Conservation (phyloP, 2,113 vertebrate genomes). For the Ciconia stormi region DNA sequence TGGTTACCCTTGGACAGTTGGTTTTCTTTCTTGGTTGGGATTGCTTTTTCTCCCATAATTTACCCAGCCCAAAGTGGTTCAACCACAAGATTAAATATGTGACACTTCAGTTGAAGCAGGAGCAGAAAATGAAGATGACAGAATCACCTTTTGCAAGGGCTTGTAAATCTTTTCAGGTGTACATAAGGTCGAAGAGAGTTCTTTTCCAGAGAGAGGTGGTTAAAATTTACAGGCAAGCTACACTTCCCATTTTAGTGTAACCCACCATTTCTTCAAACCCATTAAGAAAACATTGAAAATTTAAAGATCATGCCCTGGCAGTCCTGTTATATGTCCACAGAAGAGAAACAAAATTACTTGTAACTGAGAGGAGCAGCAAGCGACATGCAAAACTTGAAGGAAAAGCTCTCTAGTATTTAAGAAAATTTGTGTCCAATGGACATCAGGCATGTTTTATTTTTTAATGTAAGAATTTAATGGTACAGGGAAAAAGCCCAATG, state of each 20-base stretch:
- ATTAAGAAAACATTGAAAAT: neutral
- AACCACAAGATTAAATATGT: neutral
- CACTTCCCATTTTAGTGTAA: neutral
- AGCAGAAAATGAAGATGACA: neutral
- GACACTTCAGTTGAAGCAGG: neutral
- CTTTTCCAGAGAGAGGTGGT: neutral
- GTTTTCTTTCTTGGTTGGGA: neutral
- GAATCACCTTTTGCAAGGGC: neutral
- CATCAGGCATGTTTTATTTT: neutral
- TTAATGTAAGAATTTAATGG: neutral
- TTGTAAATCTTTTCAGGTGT: neutral
- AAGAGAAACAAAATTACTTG: neutral
- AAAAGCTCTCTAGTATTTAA: neutral
- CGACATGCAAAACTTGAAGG: neutral
- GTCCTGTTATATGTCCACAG: neutral
- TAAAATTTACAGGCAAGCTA: neutral
- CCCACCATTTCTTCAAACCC: neutral
- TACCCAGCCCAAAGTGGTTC: neutral
- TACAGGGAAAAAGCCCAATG: accelerated
- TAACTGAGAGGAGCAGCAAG: neutral
- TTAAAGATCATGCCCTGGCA: neutral
- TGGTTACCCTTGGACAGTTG: neutral
- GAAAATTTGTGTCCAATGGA: neutral
- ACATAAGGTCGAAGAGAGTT: neutral
- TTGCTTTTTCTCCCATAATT: neutral